These are phyloP conservation scores for Berghia stephanieae DNA, from an alignment of 1,140 invertebrate genomes.

Conservation along the genomic window DNA sequence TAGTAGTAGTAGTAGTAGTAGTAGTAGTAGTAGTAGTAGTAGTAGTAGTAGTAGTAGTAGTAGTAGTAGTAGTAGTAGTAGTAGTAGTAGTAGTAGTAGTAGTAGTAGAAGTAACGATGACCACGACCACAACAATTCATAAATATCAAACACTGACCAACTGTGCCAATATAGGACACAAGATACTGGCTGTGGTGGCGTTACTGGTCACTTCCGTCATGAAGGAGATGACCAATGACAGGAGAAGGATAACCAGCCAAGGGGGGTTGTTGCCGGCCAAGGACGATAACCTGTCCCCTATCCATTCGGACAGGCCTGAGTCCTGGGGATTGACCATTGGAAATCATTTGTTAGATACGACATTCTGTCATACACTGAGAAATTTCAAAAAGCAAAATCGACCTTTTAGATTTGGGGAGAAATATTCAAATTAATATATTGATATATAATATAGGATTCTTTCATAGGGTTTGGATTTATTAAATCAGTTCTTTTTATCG, in stretches of 20 bases:
- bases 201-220: constrained; percentile 69
- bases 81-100: constrained; percentile 1
- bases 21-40: constrained; percentile 1
- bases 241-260: constrained; percentile 56
- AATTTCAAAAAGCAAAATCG: too few species aligned
- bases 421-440: too few species aligned
- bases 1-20: not conserved
- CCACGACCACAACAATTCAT: too few species aligned
- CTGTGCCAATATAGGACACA: constrained; percentile 68
- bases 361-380: too few species aligned
- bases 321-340: constrained; percentile 32
- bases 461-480: too few species aligned
- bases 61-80: constrained; percentile 2
- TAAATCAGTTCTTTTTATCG: too few species aligned
- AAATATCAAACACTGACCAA: constrained; percentile 55
- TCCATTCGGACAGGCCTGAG: constrained; percentile 53
- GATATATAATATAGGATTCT: too few species aligned
- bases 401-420: too few species aligned
- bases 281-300: constrained; percentile 52
- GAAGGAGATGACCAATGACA: constrained; percentile 60
- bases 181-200: constrained; percentile 67
- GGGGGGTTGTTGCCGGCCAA: constrained; percentile 53
- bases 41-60: constrained; percentile 1
- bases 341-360: not conserved
- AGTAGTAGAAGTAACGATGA: not conserved